These are phyloP conservation scores for Mimas tiliae DNA, from an alignment of 2,888 invertebrate species.

Conservation along the genomic window DNA sequence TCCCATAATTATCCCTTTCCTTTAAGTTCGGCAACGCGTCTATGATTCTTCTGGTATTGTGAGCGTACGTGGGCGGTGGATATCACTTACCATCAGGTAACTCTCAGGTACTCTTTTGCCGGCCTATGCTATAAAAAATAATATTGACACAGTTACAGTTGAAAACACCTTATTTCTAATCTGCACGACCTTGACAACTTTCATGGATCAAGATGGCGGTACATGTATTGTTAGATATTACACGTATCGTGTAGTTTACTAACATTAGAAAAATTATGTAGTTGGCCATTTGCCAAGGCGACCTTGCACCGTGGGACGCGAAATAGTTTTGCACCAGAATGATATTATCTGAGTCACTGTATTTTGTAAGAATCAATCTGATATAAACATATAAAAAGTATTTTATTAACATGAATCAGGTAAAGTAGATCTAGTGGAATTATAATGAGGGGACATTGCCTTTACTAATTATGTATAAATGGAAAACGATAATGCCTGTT, in stretches of 20 bases:
- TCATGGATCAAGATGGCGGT: not conserved
- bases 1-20: too few species aligned
- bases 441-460: not conserved
- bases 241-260: slow-evolving; percentile 21
- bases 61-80: too few species aligned
- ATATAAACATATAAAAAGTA: not conserved
- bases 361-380: not conserved
- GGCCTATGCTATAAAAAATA: too few species aligned
- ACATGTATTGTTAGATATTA: not conserved
- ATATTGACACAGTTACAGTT: too few species aligned
- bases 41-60: too few species aligned
- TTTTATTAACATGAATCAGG: not conserved
- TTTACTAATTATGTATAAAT: too few species aligned
- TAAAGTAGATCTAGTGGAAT: not conserved
- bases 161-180: not conserved
- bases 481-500: too few species aligned
- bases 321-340: slow-evolving; percentile 48
- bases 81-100: too few species aligned
- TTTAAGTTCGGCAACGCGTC: too few species aligned
- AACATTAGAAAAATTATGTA: slow-evolving; percentile 48
- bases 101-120: too few species aligned
- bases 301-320: slow-evolving; percentile 57
- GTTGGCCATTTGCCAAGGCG: slow-evolving; percentile 59
- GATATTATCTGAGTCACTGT: slow-evolving; percentile 20
- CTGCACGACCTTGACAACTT: not conserved